Base-by-base conservation (phyloP, 1,140 invertebrate species). In the Tenebrio molitor region DNA sequence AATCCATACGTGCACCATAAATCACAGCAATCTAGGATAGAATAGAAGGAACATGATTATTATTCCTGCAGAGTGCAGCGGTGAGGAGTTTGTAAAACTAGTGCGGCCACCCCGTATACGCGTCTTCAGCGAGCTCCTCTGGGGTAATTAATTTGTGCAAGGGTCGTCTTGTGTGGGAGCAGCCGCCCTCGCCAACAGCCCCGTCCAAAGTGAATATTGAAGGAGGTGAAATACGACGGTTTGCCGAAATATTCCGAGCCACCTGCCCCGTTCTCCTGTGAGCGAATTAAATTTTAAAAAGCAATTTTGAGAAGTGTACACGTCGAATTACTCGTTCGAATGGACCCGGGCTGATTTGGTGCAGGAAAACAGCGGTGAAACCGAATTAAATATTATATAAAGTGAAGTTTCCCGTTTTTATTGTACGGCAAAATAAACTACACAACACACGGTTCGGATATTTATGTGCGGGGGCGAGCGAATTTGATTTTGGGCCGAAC, bases 291-390 rank as follows among this genome's bases (percentile, higher is more conserved):
- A 65, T 6, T 65, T 65, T 65, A 65, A 65, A 65, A 65, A 65
- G 62, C 62, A 65, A 65, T 65, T 65, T 65, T 65, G 62, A 65
- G 39, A 42, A 65, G 62, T 65, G 62, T 65, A 65, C 62, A 65
- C 62, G 62, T 65, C 62, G 62, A 65, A 65, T 65, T 65, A 65
- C 62, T 65, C 62, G 62, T 65, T 65, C 62, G 62, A 65, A 65
- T 65, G 62, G 62, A 65, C 62, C n/a, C 39, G 15, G 62, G 39
- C 62, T 65, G 62, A 65, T 65, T 65, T 65, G 62, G 33, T 65
- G 33, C 39, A 41, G 34, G 39, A 42, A 65, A 65, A 65, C 62
- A 65, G 62, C 62, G 62, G 62, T 65, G 39, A 65, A 65, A 65
- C 62, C 39, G 39, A 65, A 65, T 65, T 65, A 65, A 65, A 65